Evolutionary conservation across 2,113 vertebrate genomes (phyloP).

Genomic region (Corythaeola cristata): DNA sequence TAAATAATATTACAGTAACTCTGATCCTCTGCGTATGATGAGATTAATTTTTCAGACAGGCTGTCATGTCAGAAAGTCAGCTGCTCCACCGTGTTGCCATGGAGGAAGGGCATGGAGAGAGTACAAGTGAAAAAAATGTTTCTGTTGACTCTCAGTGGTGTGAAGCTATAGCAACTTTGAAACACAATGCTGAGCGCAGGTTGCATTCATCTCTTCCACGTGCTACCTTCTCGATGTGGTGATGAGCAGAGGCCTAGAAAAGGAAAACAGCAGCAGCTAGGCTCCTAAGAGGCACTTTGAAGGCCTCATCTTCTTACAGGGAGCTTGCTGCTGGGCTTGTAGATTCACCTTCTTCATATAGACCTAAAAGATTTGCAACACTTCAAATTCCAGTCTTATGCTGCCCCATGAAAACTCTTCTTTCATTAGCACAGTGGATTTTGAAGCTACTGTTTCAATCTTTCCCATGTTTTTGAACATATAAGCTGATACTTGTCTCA

Average conservation of each 20-base stretch:
- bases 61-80: background rate
- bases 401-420: background rate
- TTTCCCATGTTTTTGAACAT: background rate
- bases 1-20: background rate
- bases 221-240: accelerated
- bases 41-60: background rate
- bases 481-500: background rate
- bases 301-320: background rate
- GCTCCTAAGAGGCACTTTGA: background rate
- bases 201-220: background rate
- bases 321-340: background rate
- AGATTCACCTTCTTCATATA: background rate
- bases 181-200: background rate
- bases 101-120: background rate
- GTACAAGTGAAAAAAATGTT: background rate
- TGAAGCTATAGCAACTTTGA: background rate
- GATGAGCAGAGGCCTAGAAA: background rate
- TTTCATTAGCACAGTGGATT: accelerated
- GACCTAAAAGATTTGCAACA: background rate
- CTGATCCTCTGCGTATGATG: background rate
- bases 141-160: background rate
- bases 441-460: background rate
- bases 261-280: background rate
- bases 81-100: background rate
- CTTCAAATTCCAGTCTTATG: background rate